Evolutionary conservation across 2,888 invertebrate species (phyloP), one percentile per base, ranked within the genome.

Genomic region (Ormyrus nitidulus): DNA sequence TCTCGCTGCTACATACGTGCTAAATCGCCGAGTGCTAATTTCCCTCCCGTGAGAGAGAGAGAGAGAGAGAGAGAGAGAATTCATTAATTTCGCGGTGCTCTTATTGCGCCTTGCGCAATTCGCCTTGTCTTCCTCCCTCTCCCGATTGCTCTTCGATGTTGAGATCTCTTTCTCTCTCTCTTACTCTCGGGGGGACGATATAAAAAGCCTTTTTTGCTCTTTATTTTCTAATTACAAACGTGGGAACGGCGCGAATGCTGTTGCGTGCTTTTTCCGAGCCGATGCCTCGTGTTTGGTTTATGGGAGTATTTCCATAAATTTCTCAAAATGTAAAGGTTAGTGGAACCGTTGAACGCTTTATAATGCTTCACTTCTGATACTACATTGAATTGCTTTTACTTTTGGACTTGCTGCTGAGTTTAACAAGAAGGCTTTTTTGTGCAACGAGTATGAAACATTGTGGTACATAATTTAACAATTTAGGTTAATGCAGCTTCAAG

Each of bases 1-100:
- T 4, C 34, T 44, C 48, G 11, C 46, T 7, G 5, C n/a, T 34
- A 13, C 6, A 6, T 8, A 10, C 46, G 5, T 8, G 51, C 10
- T 44, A 44, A n/a, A 46, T 53, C 19, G n/a, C 13, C 49, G 54
- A 48, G 73, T 46, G 65, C 74, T 79, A 70, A 70, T 79, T 79
- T 79, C 48, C 64, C 62, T 69, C 34, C 34, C 34, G 34, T 3
- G 74, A 34, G 13, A 13, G 13, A 13, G 13, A 13, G 74, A 34
- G 13, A 13, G 13, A 13, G 13, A 13, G 74, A 34, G 34, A 49
- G 64, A 34, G 8, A 34, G 56, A 51, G 53, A 74, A 79, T 75
- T 70, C 65, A 79, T 79, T 79, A 75, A 79, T 75, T 75, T 64
- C 6, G 11, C 10, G 46, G 54, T 49, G 49, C 34, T 49, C 49